Conservation (phyloP, 2,888 invertebrate species). For the Disparrhopalites patrizii region DNA sequence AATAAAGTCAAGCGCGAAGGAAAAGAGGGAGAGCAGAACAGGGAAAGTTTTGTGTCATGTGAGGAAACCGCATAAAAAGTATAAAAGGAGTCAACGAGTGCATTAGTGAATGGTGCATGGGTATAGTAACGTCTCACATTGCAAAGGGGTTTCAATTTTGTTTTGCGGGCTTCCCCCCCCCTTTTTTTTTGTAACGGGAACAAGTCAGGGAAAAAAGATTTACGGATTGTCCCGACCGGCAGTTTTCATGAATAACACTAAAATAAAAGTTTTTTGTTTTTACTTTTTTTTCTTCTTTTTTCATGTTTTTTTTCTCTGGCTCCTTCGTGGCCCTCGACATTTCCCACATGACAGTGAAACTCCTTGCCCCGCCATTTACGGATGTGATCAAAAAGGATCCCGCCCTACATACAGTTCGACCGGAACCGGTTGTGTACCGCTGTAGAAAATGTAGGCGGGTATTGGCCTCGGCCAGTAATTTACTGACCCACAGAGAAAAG, state of each 20-base stretch:
- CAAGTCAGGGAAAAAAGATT: too few relatives aligned
- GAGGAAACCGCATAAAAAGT: too few relatives aligned
- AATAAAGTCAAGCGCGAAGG: too few relatives aligned
- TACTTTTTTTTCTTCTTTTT: background rate
- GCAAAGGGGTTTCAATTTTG: too few relatives aligned
- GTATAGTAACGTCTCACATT: too few relatives aligned
- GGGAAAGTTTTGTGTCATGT: too few relatives aligned
- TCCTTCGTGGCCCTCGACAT: too few relatives aligned
- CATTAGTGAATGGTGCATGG: too few relatives aligned
- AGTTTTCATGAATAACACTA: background rate
- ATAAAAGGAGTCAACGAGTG: too few relatives aligned
- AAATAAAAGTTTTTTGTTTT: background rate
- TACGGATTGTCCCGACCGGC: background rate
- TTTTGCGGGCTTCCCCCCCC: too few relatives aligned
- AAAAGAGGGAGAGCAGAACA: too few relatives aligned
- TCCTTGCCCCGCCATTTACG: constrained; percentile 71
- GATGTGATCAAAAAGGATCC: constrained; percentile 78
- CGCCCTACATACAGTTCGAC: constrained; percentile 66
- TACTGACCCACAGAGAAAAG: constrained; percentile 64
- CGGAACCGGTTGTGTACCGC: constrained; percentile 77
- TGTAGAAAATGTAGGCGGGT: constrained; percentile 75
- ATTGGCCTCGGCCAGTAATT: constrained; percentile 74
- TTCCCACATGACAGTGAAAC: constrained; percentile 68
- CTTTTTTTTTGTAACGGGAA: too few relatives aligned
- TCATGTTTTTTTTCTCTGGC: constrained; percentile 19